A percentile compares a stretch with the other conserved stretches of the same genome.
phyloP scores from a whole-genome alignment of 2,888 invertebrate genomes.

The Schizotus pectinicornis region DNA sequence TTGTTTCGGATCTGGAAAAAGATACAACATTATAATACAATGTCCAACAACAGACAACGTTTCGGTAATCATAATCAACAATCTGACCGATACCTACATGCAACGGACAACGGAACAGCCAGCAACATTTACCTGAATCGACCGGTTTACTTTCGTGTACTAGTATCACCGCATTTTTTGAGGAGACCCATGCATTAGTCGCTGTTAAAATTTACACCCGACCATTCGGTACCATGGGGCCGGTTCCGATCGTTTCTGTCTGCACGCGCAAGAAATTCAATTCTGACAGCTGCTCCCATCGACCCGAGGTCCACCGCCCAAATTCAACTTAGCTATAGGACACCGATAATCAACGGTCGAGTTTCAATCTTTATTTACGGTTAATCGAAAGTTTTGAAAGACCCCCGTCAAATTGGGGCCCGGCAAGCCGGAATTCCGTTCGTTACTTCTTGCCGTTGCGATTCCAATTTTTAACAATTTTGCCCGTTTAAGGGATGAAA shows the following conservation, averaged over 20 bases:
- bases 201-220: slow-evolving; percentile 39
- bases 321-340: neutral
- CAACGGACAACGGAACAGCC: slow-evolving; percentile 15
- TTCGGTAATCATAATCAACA: neutral
- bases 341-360: too few species aligned
- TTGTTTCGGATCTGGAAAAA: too few species aligned
- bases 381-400: too few species aligned
- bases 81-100: neutral
- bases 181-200: slow-evolving; percentile 39
- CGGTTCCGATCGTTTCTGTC: neutral
- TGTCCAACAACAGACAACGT: too few species aligned
- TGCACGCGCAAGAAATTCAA: too few species aligned
- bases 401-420: too few species aligned
- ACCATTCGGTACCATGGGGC: slow-evolving; percentile 31
- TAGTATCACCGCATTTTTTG: slow-evolving; percentile 36
- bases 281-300: neutral
- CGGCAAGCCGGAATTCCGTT: too few species aligned
- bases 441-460: too few species aligned
- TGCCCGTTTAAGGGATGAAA: too few species aligned
- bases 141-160: slow-evolving; percentile 44
- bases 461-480: too few species aligned
- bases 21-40: too few species aligned
- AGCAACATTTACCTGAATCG: slow-evolving; percentile 42
- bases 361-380: too few species aligned
- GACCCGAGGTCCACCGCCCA: neutral